Conservation (phyloP, 2,113 vertebrate species). For the Dermatemys mawii region DNA sequence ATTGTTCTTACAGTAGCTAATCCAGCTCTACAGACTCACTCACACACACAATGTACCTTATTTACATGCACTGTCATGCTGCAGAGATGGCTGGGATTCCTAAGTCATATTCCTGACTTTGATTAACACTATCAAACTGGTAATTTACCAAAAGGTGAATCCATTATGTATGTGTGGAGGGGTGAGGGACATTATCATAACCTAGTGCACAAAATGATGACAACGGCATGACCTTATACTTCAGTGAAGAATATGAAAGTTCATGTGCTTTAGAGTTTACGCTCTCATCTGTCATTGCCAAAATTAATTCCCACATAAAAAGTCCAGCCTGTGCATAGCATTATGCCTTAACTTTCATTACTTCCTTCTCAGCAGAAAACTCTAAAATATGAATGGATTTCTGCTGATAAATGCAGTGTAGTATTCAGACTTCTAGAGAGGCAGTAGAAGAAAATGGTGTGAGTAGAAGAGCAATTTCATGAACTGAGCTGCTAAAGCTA, state of each 20-base stretch:
- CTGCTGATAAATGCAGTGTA: background rate
- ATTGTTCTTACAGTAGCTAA: background rate
- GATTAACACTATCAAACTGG: background rate
- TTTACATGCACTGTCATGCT: rapidly evolving
- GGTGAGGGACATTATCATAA: background rate
- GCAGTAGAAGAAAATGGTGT: background rate
- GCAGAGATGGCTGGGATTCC: background rate
- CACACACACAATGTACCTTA: background rate
- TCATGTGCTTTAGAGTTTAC: background rate
- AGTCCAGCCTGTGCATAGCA: background rate
- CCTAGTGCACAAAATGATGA: background rate
- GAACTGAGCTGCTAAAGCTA: background rate
- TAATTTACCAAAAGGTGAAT: background rate
- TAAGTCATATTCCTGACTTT: background rate
- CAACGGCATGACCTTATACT: background rate
- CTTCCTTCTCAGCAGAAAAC: background rate
- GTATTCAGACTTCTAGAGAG: background rate
- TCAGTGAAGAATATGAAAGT: background rate
- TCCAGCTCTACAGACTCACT: background rate
- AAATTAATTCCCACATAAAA: rapidly evolving
- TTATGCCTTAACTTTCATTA: background rate
- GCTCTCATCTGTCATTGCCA: background rate
- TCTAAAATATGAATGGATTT: background rate
- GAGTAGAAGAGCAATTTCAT: background rate
- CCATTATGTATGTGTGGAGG: rapidly evolving